phyloP scores from a whole-genome alignment of 2,797 vertebrate species.

The Lepilemur septentrionalis region DNA sequence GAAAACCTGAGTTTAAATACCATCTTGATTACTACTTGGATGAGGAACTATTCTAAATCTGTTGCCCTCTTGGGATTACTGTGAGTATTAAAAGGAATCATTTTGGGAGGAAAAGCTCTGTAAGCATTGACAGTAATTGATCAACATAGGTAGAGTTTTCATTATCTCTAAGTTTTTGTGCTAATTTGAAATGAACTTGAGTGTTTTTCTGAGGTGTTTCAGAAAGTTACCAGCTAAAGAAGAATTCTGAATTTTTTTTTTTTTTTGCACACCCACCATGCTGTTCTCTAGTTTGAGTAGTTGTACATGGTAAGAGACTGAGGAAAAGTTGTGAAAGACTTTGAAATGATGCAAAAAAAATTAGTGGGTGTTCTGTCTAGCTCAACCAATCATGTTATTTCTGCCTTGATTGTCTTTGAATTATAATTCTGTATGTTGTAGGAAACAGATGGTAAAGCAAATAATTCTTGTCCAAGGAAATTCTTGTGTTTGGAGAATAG shows the following conservation, averaged over 20 bases:
- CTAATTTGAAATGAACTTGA: background rate
- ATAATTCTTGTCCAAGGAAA: background rate
- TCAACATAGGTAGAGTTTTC: background rate
- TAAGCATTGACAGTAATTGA: background rate
- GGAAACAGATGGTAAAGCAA: background rate
- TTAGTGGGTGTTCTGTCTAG: background rate
- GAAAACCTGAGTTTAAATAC: background rate
- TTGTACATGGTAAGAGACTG: background rate
- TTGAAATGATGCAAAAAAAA: background rate
- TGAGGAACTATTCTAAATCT: background rate
- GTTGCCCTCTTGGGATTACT: background rate
- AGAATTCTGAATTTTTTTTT: background rate
- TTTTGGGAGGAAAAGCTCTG: background rate
- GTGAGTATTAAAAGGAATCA: background rate
- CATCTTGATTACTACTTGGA: too few relatives aligned
- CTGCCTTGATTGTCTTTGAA: background rate
- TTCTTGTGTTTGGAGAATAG: background rate
- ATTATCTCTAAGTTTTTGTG: background rate
- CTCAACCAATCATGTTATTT: background rate
- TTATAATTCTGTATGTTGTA: background rate
- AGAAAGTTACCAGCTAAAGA: background rate
- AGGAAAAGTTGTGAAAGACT: background rate
- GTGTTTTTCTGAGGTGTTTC: background rate
- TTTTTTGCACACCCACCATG: background rate
- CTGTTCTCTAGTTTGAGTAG: background rate